Base-by-base conservation (phyloP, 2,797 vertebrate genomes). In the Etheostoma perlongum region DNA sequence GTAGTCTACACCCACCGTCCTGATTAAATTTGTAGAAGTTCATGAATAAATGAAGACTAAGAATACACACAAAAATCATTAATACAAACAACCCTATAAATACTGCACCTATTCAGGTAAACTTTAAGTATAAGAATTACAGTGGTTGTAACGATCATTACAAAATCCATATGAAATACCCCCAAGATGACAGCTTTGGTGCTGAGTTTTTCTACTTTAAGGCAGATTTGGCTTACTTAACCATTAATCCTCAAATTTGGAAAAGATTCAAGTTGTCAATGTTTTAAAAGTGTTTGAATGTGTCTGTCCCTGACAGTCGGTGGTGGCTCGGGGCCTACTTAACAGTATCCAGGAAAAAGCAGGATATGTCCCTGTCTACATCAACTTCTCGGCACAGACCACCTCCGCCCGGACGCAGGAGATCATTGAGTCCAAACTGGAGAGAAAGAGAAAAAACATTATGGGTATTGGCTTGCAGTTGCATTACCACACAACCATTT, bases 371-470 rank as follows among this genome's bases (percentile, higher is more conserved):
- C 95, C 95, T 1, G 77, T 97, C 85, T 97, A 95, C 88, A 94
- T 97, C 75, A 97, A 96, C 93, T 97, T 97, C 85, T 96, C 96
- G 49, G 95, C 96, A 84, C 95, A 96, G 85, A 97, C 96, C 4
- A 95, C 95, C n/a, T 97, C 97, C 0, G 82, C 93, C 55, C 92
- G 94, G 62, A 96, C 95, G 3, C 95, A 97, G 88, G 96, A 97
- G 84, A 97, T 97, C 66, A 96, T 96, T 70, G 96, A 97, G 88
- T 97, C 95, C 68, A 97, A 97, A 85, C 82, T 96, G 84, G 95
- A 97, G 88, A 97, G 96, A 85, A 97, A 96, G 88, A 94, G 95
- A 78, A 98, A 96, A 87, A 96, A 96, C 68, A 87, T 96, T 51
- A 89, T 97, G 78, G 95, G 95, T 96, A 81, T 30, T 65, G 10